phyloP scores from a whole-genome alignment of 2,888 invertebrate genomes.

The Cerceris ruficornis region DNA sequence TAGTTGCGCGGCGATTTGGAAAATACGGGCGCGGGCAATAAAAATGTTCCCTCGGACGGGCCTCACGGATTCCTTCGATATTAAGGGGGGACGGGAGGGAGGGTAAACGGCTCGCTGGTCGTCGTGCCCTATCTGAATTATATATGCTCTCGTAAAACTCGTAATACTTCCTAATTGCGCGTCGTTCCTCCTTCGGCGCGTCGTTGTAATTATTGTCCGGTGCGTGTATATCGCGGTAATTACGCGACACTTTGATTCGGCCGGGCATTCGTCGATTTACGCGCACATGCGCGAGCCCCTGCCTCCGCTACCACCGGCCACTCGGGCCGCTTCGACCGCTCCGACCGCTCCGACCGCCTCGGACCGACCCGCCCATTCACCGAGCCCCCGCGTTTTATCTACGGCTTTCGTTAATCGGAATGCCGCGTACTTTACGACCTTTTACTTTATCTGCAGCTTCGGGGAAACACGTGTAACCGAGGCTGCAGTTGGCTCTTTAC shows the following conservation, averaged over 20 bases:
- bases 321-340: too few species aligned
- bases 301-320: not conserved
- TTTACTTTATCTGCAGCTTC: constrained; percentile 55
- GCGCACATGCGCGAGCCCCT: constrained; percentile 1
- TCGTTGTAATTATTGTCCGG: constrained; percentile 50
- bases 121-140: constrained; percentile 53
- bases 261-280: constrained; percentile 47
- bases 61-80: not conserved
- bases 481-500: constrained; percentile 46
- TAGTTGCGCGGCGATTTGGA: constrained; percentile 44
- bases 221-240: constrained; percentile 44
- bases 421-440: constrained; percentile 49
- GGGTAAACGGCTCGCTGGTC: constrained; percentile 19
- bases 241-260: constrained; percentile 58
- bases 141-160: constrained; percentile 59
- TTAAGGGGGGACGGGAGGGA: not conserved
- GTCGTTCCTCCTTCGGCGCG: constrained; percentile 49
- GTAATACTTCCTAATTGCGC: constrained; percentile 58
- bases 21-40: constrained; percentile 18
- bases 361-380: constrained; percentile 40
- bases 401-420: constrained; percentile 57
- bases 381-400: constrained; percentile 48
- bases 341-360: not conserved
- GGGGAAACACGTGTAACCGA: constrained; percentile 55
- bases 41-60: constrained; percentile 20